These are phyloP conservation scores for Syngnathus scovelli DNA, from an alignment of 2,113 vertebrate genomes.

Conservation along the genomic window DNA sequence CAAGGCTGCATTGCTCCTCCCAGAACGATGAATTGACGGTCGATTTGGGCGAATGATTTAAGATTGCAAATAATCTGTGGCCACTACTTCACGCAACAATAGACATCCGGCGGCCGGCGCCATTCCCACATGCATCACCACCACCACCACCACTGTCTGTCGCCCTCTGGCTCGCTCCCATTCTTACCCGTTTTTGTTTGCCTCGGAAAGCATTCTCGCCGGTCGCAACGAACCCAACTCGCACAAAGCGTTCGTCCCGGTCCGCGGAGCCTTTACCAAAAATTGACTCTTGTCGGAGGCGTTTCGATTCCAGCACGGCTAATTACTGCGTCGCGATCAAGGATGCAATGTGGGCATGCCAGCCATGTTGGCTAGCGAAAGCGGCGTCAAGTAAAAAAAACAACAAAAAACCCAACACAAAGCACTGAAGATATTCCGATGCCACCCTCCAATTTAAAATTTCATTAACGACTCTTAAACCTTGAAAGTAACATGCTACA, in stretches of 20 bases:
- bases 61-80: too few relatives aligned
- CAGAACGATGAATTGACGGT: background rate
- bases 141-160: conserved; percentile 2
- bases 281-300: conserved; percentile 16
- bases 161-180: conserved; percentile 40
- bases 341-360: conserved; percentile 68
- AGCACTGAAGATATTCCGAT: conserved; percentile 29
- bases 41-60: too few relatives aligned
- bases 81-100: conserved; percentile 48
- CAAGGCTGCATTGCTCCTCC: too few relatives aligned
- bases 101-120: conserved; percentile 28
- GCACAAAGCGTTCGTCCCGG: background rate
- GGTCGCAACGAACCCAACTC: conserved; percentile 34
- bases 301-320: conserved; percentile 28
- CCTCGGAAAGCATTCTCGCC: conserved; percentile 74
- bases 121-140: conserved; percentile 39
- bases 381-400: conserved; percentile 28
- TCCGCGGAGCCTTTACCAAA: conserved; percentile 1
- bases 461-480: background rate
- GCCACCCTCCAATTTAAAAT: conserved; percentile 45
- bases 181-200: conserved; percentile 79
- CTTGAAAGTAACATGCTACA: background rate
- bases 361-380: conserved; percentile 72
- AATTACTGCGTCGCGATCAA: conserved; percentile 71
- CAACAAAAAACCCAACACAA: background rate